Evolutionary conservation across 1,140 invertebrate species (phyloP), one percentile per base, ranked within the genome.

Genomic region (Drosophila teissieri): DNA sequence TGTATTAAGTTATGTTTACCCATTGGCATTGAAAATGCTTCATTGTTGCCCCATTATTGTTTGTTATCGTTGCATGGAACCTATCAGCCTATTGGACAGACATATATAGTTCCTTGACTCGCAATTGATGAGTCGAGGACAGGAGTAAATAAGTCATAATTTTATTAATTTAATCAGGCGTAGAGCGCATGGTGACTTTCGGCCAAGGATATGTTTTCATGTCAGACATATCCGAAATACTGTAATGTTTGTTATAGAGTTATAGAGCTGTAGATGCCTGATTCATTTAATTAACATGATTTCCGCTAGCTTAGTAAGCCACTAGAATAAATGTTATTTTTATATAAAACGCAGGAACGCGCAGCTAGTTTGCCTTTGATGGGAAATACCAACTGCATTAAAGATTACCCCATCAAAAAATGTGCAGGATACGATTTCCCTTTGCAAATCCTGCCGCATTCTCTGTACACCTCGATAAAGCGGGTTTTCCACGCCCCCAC

Each of bases 1-100:
- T 53, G 73, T 46, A 64, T 65, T 64, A 40, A 73, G 45, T 63
- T 55, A 62, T 62, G 51, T 54, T 52, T 64, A 11, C 48, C 61
- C 24, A 34, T 12, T 46, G 48, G 40, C 48, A 58, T 42, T 53
- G 49, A 57, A 39, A 75, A 75, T 67, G 53, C 44, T 52, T 51
- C 22, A 52, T 73, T 73, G 68, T 56, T 45, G 27, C 15, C 14
- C 62, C 57, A 46, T 45, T 37, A 69, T 45, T 69, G 22, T 34
- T 58, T 58, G 65, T 55, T 73, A 51, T 73, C 17, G 39, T 53
- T 61, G 48, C 45, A 37, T n/a, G 36, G 15, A 6, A 34, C 17
- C 24, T 17, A 40, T 69, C 34, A 69, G n/a, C 40, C 46, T 46
- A 17, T 36, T 24, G 2, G 8, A 31, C 31, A 10, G 2, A 31